These are phyloP conservation scores for Trematocara zebra DNA, from an alignment of 2,113 vertebrate genomes.

Conservation along the genomic window DNA sequence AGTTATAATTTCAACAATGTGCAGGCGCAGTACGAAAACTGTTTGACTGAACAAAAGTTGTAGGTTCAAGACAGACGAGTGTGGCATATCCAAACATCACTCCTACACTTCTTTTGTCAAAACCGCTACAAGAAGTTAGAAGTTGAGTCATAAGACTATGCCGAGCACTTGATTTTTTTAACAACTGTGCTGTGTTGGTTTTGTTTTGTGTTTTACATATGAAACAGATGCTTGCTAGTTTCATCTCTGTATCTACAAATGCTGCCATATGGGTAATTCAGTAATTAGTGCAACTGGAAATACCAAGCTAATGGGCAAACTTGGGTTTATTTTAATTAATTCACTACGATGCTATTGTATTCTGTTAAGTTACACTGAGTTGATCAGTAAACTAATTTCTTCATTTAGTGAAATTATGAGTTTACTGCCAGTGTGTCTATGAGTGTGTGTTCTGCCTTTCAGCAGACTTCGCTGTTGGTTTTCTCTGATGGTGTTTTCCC, in stretches of 20 bases:
- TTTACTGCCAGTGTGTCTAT: background rate
- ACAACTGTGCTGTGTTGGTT: background rate
- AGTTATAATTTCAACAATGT: background rate
- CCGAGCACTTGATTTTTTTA: background rate
- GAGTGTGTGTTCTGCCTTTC: background rate
- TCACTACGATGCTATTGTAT: background rate
- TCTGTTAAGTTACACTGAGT: background rate
- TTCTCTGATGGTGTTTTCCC: background rate
- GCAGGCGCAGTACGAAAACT: background rate
- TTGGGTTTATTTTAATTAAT: background rate
- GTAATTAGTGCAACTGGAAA: background rate
- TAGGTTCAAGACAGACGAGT: background rate
- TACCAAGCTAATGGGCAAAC: background rate
- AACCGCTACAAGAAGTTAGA: background rate
- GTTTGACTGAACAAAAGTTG: background rate
- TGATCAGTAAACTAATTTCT: background rate
- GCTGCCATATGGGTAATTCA: background rate
- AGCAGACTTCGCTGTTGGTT: background rate
- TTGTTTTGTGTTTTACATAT: background rate
- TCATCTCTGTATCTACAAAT: background rate
- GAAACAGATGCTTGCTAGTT: background rate
- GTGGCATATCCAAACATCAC: background rate
- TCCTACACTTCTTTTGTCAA: background rate
- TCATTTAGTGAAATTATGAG: background rate
- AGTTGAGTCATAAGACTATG: background rate